Evolutionary conservation across 2,888 invertebrate species (phyloP).

Genomic region (Hydroisotoma schaefferi): DNA sequence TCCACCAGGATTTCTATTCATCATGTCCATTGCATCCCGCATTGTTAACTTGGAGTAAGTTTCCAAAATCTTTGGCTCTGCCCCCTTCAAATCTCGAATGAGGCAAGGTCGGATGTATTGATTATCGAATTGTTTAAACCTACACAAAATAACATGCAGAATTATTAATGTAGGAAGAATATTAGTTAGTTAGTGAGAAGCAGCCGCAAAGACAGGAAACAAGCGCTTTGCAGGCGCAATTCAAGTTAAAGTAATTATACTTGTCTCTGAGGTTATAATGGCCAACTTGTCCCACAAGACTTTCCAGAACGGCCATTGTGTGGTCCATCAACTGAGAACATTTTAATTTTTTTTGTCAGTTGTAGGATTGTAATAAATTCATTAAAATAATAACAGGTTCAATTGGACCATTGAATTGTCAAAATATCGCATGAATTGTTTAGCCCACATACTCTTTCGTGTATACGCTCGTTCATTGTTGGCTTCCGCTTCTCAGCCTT

Average conservation of each 20-base stretch:
- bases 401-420: too few species aligned
- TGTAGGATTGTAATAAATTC: neutral
- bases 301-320: conserved; percentile 94
- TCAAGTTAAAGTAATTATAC: too few species aligned
- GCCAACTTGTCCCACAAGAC: conserved; percentile 90
- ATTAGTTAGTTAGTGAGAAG: too few species aligned
- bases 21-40: conserved; percentile 73
- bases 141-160: too few species aligned
- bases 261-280: conserved; percentile 89
- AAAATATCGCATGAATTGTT: neutral
- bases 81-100: conserved; percentile 71
- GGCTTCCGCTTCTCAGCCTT: conserved; percentile 82
- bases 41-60: conserved; percentile 90
- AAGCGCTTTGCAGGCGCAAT: neutral
- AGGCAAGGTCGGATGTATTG: conserved; percentile 85
- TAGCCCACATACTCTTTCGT: conserved; percentile 62
- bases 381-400: too few species aligned
- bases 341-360: neutral
- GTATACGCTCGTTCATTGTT: conserved; percentile 95
- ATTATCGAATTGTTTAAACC: conserved; percentile 91
- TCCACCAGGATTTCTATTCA: conserved; percentile 37
- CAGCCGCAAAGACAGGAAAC: too few species aligned
- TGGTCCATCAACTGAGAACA: conserved; percentile 77
- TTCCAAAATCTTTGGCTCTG: conserved; percentile 88
- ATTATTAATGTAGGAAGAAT: too few species aligned